These are phyloP conservation scores for Phyllostomus discolor DNA, from an alignment of 2,113 vertebrate genomes.

Conservation along the genomic window DNA sequence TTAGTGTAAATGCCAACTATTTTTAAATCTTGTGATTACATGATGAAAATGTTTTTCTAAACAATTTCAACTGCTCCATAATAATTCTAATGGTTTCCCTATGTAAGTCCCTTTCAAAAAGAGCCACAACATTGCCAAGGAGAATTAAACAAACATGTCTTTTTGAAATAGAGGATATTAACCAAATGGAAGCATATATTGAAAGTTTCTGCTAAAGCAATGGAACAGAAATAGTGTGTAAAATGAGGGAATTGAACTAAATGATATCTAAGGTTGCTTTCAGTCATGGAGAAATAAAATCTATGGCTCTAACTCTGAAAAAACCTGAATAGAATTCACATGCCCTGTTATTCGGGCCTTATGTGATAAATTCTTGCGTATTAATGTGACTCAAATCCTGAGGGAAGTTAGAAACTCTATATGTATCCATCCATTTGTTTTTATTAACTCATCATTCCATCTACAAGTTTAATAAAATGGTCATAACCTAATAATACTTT, in stretches of 20 bases:
- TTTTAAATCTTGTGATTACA: slow-evolving; percentile 21
- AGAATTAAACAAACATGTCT: slow-evolving; percentile 55
- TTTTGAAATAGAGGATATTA: slow-evolving; percentile 35
- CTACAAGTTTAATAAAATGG: slow-evolving; percentile 12
- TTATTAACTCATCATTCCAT: slow-evolving; percentile 44
- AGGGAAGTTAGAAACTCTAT: slow-evolving; percentile 40
- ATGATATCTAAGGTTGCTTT: neutral
- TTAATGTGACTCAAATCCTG: slow-evolving; percentile 45
- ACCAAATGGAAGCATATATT: neutral
- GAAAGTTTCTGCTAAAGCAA: neutral
- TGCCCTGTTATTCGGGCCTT: slow-evolving; percentile 16
- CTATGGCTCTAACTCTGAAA: neutral
- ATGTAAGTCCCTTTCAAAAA: slow-evolving; percentile 43
- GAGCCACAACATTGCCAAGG: neutral
- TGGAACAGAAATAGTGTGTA: slow-evolving; percentile 38
- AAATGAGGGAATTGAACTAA: slow-evolving; percentile 23
- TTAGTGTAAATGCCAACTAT: slow-evolving; percentile 21
- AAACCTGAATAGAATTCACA: slow-evolving; percentile 46
- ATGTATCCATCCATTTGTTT: slow-evolving; percentile 45
- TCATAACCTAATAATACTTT: neutral
- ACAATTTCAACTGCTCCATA: slow-evolving; percentile 4
- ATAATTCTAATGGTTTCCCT: slow-evolving; percentile 18
- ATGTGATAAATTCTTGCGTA: neutral
- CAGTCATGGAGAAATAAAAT: neutral
- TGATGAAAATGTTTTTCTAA: slow-evolving; percentile 29